Evolutionary conservation across 2,797 vertebrate genomes (phyloP), one percentile per base, ranked within the genome.

Genomic region (Austrolebias charrua): DNA sequence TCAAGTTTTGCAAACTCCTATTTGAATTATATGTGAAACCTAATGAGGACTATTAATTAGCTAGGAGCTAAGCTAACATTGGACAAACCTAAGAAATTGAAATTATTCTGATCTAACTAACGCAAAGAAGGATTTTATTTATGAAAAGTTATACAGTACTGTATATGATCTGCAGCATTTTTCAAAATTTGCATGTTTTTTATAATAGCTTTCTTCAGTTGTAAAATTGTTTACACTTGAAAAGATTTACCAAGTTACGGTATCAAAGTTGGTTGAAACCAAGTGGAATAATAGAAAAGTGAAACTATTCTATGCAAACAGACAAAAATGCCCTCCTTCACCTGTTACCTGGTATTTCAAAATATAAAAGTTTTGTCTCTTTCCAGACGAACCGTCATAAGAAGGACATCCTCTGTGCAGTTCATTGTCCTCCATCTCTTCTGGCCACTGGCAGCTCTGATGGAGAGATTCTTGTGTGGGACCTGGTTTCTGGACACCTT

Each of bases 401-500:
- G 55, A 91, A 85, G 7, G 88, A 93, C 73, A 89, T 91, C 74
- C 86, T 93, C 6, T 94, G 91, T 57, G 71, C 91, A 8, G 90
- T 86, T 3, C 90, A 89, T n/a, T 91, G 91, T 42, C 89, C 90
- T 1, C 93, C 87, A 0, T 87, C 86, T 70, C 85, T 95, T 24
- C 75, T 95, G 13, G 77, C 92, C 66, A 94, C 92, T 4, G 81
- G 91, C 69, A 90, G 91, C 80, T 92, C 87, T 0, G 77, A 94
- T 29, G 91, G 92, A 18, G 92, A 94, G 67, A 84, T 93, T 56
- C 82, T 91, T 33, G 69, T 95, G 64, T 95, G 93, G 92, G 93
- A 92, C 48, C 60, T 86, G 61, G 68, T 88, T 55, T 94, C 92
- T 2, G 91, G 90, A 70, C 87, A 84, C 28, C 71, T 90, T 50